Conservation (phyloP, 2,888 invertebrate species). For the Chrysina gloriosa region DNA sequence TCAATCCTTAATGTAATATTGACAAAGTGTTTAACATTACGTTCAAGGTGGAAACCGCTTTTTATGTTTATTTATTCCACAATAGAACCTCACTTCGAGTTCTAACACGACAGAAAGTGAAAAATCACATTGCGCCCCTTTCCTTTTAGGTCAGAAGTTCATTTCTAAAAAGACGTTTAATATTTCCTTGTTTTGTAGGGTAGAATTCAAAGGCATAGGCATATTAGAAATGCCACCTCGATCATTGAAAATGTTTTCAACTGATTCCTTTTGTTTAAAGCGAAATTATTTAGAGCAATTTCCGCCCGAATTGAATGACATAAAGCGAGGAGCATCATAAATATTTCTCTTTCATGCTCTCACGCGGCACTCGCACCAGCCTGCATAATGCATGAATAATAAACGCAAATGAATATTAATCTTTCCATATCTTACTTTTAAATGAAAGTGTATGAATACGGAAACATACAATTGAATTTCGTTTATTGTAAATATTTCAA, state of each 20-base stretch:
- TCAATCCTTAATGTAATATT: too few species aligned
- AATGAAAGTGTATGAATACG: too few species aligned
- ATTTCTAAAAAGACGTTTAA: conserved; percentile 6
- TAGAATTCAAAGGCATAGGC: not conserved
- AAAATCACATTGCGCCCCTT: not conserved
- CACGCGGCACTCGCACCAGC: not conserved
- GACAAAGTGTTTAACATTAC: not conserved
- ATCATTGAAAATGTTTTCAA: not conserved
- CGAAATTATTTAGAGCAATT: conserved; percentile 4
- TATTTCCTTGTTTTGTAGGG: not conserved
- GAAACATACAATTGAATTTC: too few species aligned
- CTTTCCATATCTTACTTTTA: too few species aligned
- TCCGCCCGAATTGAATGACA: not conserved
- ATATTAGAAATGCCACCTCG: not conserved
- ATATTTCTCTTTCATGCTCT: not conserved
- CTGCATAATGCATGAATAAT: conserved; percentile 1
- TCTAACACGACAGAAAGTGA: not conserved
- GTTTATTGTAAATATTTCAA: too few species aligned
- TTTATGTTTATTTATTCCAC: not conserved
- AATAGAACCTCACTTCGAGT: not conserved
- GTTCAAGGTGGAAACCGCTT: not conserved
- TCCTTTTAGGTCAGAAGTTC: not conserved
- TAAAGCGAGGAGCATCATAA: not conserved
- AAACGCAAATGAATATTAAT: not conserved
- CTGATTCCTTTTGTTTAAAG: not conserved